Percentiles rank a stretch among this genome's conserved stretches.
Conservation (phyloP, 2,888 invertebrate species). For the Phyto melanocephala region DNA sequence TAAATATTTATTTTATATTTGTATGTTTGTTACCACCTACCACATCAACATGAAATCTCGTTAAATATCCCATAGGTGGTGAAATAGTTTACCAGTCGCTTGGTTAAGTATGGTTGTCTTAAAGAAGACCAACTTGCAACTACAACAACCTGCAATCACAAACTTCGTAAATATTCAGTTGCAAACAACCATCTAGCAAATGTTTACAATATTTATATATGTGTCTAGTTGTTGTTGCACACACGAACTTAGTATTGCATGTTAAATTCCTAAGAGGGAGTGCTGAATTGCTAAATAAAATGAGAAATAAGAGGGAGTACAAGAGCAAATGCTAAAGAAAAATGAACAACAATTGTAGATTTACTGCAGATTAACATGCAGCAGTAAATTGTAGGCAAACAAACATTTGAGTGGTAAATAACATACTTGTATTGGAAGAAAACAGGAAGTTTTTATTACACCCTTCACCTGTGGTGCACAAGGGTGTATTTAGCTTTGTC, state of each 20-base stretch:
- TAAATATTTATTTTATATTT: neutral
- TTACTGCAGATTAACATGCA: conserved; percentile 28
- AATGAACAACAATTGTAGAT: conserved; percentile 36
- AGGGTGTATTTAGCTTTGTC: too few species aligned
- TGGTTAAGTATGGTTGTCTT: conserved; percentile 8
- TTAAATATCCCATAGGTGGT: conserved; percentile 27
- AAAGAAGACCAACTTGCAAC: neutral
- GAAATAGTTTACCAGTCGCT: neutral
- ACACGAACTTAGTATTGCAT: too few species aligned
- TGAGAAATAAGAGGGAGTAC: too few species aligned
- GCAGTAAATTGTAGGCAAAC: neutral
- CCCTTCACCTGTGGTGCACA: too few species aligned
- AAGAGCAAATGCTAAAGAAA: neutral
- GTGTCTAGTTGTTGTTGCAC: neutral
- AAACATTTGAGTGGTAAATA: neutral
- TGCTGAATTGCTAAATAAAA: too few species aligned
- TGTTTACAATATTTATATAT: too few species aligned
- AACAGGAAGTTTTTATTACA: conserved; percentile 10
- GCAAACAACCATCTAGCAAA: neutral
- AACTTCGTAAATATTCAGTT: too few species aligned
- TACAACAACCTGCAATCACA: too few species aligned
- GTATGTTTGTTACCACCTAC: neutral
- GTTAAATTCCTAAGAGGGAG: too few species aligned
- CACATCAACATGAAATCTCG: conserved; percentile 7
- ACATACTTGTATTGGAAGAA: neutral